Conservation (phyloP, 2,797 vertebrate species). For the Thunnus albacares region DNA sequence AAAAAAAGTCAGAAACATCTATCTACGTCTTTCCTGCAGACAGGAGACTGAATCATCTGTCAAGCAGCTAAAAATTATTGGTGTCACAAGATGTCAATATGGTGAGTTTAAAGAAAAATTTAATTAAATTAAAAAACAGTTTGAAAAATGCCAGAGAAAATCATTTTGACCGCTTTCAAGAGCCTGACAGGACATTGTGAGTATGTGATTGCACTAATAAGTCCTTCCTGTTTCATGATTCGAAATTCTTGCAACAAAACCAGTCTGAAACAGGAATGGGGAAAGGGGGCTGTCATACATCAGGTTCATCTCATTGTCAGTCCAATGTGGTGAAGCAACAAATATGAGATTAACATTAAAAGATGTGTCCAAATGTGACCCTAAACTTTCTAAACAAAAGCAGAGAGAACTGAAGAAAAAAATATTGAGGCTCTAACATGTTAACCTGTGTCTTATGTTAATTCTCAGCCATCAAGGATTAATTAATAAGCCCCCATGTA, state of each 20-base stretch:
- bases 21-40: neutral
- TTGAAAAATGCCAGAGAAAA: too few relatives aligned
- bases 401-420: neutral
- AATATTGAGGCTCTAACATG: neutral
- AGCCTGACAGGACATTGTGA: neutral
- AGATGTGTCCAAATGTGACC: neutral
- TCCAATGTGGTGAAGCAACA: neutral
- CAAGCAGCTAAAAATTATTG: neutral
- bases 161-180: neutral
- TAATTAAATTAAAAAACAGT: too few relatives aligned
- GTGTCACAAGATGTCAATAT: neutral
- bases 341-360: neutral
- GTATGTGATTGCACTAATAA: neutral
- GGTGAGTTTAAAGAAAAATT: too few relatives aligned
- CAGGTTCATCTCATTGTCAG: neutral
- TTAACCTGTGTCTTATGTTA: neutral
- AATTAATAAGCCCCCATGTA: neutral
- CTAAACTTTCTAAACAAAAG: neutral
- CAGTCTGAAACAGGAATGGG: too few relatives aligned
- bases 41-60: constrained; percentile 1
- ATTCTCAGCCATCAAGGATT: constrained; percentile 22
- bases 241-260: neutral
- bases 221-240: neutral
- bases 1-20: neutral
- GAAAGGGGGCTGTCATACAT: neutral